Conservation (phyloP, 2,797 vertebrate species). For the Eulemur mongoz region DNA sequence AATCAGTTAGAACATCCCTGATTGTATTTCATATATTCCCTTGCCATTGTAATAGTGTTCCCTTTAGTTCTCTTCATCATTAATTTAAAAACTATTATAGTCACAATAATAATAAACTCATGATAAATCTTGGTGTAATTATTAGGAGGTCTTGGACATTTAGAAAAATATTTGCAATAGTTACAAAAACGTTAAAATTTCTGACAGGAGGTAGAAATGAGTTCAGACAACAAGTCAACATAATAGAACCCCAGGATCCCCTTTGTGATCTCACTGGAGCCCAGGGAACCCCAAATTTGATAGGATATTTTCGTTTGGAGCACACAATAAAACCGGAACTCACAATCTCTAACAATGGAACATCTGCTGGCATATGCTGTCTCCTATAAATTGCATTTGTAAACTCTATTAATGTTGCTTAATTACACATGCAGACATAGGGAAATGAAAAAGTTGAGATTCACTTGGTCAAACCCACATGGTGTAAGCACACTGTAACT, state of each 20-base stretch:
- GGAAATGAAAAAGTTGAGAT: background rate
- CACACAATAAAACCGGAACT: conserved; percentile 56
- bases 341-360: conserved; percentile 17
- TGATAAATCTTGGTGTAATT: background rate
- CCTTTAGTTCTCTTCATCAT: background rate
- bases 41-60: background rate
- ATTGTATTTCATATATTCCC: background rate
- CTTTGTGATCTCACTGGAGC: background rate
- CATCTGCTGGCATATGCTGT: conserved; percentile 1
- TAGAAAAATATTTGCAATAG: background rate
- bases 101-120: background rate
- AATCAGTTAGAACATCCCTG: background rate
- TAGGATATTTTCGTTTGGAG: conserved; percentile 61
- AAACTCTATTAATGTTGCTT: background rate
- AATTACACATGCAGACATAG: conserved; percentile 27
- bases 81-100: conserved; percentile 3
- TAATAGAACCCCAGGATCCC: conserved; percentile 48
- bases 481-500: background rate
- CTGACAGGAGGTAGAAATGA: conserved; percentile 77
- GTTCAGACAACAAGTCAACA: conserved; percentile 70
- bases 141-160: background rate
- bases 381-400: conserved; percentile 28
- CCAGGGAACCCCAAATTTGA: conserved; percentile 62
- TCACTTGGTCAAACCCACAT: background rate
- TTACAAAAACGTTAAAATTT: conserved; percentile 50